These are phyloP conservation scores for Volucella inflata DNA, from an alignment of 2,888 invertebrate genomes.

Conservation along the genomic window DNA sequence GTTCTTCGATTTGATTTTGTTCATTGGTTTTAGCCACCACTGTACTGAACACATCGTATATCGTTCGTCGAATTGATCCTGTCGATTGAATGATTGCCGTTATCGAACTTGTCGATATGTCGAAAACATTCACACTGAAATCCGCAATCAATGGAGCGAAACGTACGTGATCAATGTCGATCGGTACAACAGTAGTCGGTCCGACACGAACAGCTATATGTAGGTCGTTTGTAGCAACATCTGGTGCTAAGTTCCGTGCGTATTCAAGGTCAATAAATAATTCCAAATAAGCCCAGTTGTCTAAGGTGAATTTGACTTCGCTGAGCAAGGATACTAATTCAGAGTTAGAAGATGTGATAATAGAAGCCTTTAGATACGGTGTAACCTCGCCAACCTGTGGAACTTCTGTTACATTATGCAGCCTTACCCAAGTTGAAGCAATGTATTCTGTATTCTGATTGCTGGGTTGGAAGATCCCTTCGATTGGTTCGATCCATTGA, in stretches of 20 bases:
- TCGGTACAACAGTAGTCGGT: background rate
- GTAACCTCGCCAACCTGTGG: slow-evolving; percentile 19
- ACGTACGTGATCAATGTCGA: slow-evolving; percentile 51
- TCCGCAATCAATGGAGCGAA: slow-evolving; percentile 38
- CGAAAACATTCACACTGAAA: slow-evolving; percentile 38
- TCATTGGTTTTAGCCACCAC: slow-evolving; percentile 27
- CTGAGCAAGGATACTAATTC: slow-evolving; percentile 11
- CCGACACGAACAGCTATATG: slow-evolving; percentile 38
- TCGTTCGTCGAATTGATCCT: slow-evolving; percentile 17
- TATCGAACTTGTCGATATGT: background rate
- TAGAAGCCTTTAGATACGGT: slow-evolving; percentile 10
- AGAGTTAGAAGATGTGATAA: background rate
- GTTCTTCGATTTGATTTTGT: slow-evolving; percentile 37
- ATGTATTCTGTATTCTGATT: slow-evolving; percentile 31
- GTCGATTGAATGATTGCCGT: slow-evolving; percentile 27
- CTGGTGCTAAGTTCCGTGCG: background rate
- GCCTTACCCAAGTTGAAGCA: slow-evolving; percentile 41
- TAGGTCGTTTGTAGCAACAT: background rate
- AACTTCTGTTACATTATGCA: slow-evolving; percentile 21
- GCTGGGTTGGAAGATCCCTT: slow-evolving; percentile 33
- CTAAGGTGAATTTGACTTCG: slow-evolving; percentile 23
- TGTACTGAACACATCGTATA: slow-evolving; percentile 22
- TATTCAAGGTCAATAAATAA: slow-evolving; percentile 5
- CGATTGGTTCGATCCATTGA: slow-evolving; percentile 6
- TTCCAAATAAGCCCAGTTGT: slow-evolving; percentile 53